Percentiles rank a stretch among this genome's conserved stretches.
Conservation (phyloP, 2,888 invertebrate genomes). For the Thelaira solivaga region DNA sequence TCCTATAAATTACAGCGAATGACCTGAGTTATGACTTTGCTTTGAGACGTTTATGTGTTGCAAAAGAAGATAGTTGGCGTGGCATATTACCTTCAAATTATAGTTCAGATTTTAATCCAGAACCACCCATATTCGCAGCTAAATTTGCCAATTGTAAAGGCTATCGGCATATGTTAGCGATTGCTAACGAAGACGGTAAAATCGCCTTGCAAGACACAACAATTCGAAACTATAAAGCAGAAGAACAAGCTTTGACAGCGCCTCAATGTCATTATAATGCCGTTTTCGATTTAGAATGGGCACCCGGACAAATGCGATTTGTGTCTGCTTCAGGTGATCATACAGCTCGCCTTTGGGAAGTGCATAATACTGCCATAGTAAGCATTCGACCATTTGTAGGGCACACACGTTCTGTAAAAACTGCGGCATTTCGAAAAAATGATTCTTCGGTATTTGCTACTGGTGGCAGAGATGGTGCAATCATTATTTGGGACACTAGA, state of each 20-base stretch:
- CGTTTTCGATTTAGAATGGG: slow-evolving; percentile 93
- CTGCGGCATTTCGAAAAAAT: slow-evolving; percentile 84
- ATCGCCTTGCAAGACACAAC: slow-evolving; percentile 79
- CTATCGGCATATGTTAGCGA: slow-evolving; percentile 84
- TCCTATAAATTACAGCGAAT: slow-evolving; percentile 77
- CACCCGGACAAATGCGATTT: slow-evolving; percentile 85
- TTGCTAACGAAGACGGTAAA: slow-evolving; percentile 92
- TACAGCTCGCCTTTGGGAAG: slow-evolving; percentile 88
- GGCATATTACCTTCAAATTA: slow-evolving; percentile 79
- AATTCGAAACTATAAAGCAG: slow-evolving; percentile 70
- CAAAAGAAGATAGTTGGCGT: slow-evolving; percentile 81
- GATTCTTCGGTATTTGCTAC: slow-evolving; percentile 89
- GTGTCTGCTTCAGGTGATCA: slow-evolving; percentile 93
- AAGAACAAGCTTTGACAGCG: slow-evolving; percentile 78
- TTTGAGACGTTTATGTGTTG: slow-evolving; percentile 81
- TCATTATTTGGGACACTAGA: slow-evolving; percentile 90
- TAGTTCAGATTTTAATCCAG: slow-evolving; percentile 79
- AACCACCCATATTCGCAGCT: slow-evolving; percentile 88
- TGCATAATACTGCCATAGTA: slow-evolving; percentile 78
- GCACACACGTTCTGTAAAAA: slow-evolving; percentile 90
- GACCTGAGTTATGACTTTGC: slow-evolving; percentile 82
- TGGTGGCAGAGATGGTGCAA: slow-evolving; percentile 91
- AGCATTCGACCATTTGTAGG: slow-evolving; percentile 82
- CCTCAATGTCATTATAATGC: slow-evolving; percentile 88
- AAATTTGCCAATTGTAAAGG: slow-evolving; percentile 84